A percentile compares a stretch with the other conserved stretches of the same genome.
These are phyloP conservation scores for Atta colombica DNA, from an alignment of 1,140 invertebrate genomes.

Conservation along the genomic window DNA sequence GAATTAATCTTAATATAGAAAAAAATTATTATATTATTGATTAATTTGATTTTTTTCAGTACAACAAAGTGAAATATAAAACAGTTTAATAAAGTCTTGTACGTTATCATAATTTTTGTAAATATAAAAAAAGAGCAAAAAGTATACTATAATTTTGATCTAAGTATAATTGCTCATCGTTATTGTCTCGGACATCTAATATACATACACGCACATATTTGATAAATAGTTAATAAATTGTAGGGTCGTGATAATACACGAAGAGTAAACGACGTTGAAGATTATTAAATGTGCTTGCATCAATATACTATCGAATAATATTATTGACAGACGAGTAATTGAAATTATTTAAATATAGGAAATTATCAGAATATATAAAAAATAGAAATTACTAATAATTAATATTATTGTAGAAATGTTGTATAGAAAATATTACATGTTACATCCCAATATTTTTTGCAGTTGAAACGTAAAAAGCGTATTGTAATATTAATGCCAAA, in stretches of 20 bases:
- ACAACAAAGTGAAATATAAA: conserved; percentile 1
- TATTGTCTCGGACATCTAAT: neutral
- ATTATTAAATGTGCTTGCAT: neutral
- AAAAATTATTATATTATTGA: conserved; percentile 5
- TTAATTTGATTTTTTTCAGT: neutral
- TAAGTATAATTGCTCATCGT: neutral
- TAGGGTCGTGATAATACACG: neutral
- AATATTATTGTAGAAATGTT: neutral
- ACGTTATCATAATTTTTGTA: neutral
- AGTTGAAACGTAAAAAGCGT: neutral
- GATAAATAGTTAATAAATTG: conserved; percentile 22
- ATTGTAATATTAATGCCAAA: conserved; percentile 17
- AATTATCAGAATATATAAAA: neutral
- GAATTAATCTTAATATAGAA: neutral
- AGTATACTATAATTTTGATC: neutral
- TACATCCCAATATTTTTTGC: conserved; percentile 4
- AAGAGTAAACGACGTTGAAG: neutral
- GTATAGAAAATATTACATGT: neutral
- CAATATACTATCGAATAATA: neutral
- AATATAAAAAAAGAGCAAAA: neutral
- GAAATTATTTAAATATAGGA: conserved; percentile 5
- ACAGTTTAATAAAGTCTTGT: neutral
- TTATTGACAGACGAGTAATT: neutral
- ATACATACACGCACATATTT: neutral
- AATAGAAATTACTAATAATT: conserved; percentile 16